A percentile compares a stretch with the other conserved stretches of the same genome.
These are phyloP conservation scores for Cryptotermes secundus DNA, from an alignment of 1,140 invertebrate genomes.

Conservation along the genomic window DNA sequence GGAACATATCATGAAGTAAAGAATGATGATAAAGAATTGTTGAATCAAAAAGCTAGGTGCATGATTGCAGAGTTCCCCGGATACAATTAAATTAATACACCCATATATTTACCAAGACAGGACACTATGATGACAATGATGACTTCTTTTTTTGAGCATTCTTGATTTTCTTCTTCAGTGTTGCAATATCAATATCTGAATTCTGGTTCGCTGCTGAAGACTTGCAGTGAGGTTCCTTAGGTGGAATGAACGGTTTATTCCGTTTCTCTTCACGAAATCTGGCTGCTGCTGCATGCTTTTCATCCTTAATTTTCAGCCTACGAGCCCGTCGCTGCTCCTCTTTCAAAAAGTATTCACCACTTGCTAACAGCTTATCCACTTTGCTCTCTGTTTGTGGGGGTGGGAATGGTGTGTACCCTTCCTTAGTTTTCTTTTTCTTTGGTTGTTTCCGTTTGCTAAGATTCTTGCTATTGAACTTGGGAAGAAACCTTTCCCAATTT, in stretches of 20 bases:
- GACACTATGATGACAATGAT: no score
- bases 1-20: no score
- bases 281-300: constrained; percentile 68
- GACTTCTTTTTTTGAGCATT: constrained; percentile 53
- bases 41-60: no score
- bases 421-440: constrained; percentile 83
- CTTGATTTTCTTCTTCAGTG: constrained; percentile 71
- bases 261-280: constrained; percentile 74
- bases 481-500: constrained; percentile 96
- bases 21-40: no score
- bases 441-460: constrained; percentile 83
- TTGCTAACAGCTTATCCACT: constrained; percentile 90
- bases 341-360: constrained; percentile 95
- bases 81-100: no score
- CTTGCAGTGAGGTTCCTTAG: constrained; percentile 60
- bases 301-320: constrained; percentile 70
- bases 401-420: constrained; percentile 96
- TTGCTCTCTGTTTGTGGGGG: constrained; percentile 91
- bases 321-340: constrained; percentile 75
- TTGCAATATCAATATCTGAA: constrained; percentile 58
- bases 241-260: constrained; percentile 79
- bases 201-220: constrained; percentile 42
- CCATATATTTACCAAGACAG: no score
- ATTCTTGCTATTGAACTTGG: constrained; percentile 94
- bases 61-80: no score